Base-by-base conservation (phyloP, 1,140 invertebrate species). In the Lerema accius region DNA sequence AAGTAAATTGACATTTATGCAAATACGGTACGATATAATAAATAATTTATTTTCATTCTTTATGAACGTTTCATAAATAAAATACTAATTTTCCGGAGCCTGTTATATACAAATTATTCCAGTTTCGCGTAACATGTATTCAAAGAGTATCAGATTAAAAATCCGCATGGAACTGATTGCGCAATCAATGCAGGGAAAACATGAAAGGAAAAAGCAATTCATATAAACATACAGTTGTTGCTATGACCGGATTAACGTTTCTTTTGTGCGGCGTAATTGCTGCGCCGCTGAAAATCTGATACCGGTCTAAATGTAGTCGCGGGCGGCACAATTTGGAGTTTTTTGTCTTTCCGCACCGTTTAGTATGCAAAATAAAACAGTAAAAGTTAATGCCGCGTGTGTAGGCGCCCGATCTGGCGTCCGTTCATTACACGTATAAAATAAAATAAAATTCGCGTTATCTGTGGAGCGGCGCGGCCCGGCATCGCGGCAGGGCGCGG, bases 351-450 rank as follows among this genome's bases (percentile, higher is more conserved):
- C 37, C 15, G 51, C n/a, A 42, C 19, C 51, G 35, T 55, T 56
- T 56, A 32, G 26, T 56, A 56, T 56, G 53, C 46, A 65, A 65
- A 65, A 65, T 51, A 65, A 65, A 59, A 65, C 37, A 45, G 55
- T 65, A 65, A 65, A 59, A 65, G 5, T 59, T 59, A 51, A 65
- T 28, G 63, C 40, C 13, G 15, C 63, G 23, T 17, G 13, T 46
- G 42, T 43, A 35, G 15, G 17, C 16, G 45, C 19, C 43, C 17
- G 46, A 58, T 58, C 42, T 13, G 42, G 55, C 42, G 10, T 35
- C 14, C 53, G 40, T 32, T 58, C 19, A 58, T 58, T 58, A 46
- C 55, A 58, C n/a, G 11, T 15, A 58, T 58, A 58, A 58, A 45
- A 56, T 56, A 56, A 56, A 43, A 43, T 43, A n/a, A n/a, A n/a